Evolutionary conservation across 2,888 invertebrate species (phyloP), one percentile per base, ranked within the genome.

Genomic region (Physocephala rufipes): DNA sequence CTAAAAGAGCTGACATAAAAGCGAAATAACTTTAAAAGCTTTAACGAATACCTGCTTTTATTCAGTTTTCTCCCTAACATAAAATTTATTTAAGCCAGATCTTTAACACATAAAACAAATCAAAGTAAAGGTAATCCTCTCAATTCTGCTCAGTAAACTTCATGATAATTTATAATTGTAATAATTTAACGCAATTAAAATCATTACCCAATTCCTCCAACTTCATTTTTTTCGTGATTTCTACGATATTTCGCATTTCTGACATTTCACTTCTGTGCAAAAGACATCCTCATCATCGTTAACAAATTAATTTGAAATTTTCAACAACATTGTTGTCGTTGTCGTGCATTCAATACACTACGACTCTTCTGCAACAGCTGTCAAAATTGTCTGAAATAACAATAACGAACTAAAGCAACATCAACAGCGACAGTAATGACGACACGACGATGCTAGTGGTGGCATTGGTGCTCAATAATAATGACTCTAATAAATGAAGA

Each of bases 301-400:
- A 36, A n/a, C 43, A 43, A 61, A 43, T 61, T 47, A 63, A 63
- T 63, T 63, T 63, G 5, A 26, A 63, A 63, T 45, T 63, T 63
- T 2, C 15, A 26, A 58, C 28, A 64, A 53, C 67, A 69, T 69
- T 71, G 59, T 73, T 72, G 67, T 67, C 71, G 71, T 51, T 69
- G 64, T 63, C 64, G 45, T 61, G 73, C 21, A 5, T 45, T 69
- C 61, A 55, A 9, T 68, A 70, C 65, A 55, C 9, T 68, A 70
- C n/a, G n/a, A n/a, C 51, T 2, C n/a, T 36, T 36, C 36, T 4
- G 24, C 55, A 55, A 26, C 55, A 55, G 65, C 28, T 45, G 24
- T 51, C n/a, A n/a, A n/a, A n/a, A n/a, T n/a, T n/a, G n/a, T n/a
- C n/a, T n/a, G n/a, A n/a, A n/a, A n/a, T n/a, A 24, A 58, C 15